These are phyloP conservation scores for Melanargia galathea DNA, from an alignment of 2,888 invertebrate genomes.

Conservation along the genomic window DNA sequence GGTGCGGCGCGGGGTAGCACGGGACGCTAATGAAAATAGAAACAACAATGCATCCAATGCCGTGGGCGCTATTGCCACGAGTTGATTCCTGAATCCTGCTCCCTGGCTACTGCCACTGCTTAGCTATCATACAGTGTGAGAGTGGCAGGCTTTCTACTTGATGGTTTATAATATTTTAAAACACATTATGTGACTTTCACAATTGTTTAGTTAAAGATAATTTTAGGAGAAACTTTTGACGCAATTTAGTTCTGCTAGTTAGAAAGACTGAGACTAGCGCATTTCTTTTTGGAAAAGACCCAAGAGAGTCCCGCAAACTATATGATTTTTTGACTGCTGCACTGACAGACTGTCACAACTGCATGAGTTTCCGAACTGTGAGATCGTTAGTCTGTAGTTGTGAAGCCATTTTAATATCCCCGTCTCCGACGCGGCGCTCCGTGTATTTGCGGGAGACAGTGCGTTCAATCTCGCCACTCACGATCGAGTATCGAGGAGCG, in stretches of 20 bases:
- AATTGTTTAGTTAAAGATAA: too few species aligned
- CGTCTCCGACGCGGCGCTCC: neutral
- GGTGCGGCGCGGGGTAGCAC: neutral
- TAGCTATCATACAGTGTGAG: neutral
- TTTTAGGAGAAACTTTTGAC: too few species aligned
- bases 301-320: too few species aligned
- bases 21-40: neutral
- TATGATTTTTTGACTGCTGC: too few species aligned
- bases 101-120: neutral
- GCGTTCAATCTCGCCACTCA: conserved; percentile 42
- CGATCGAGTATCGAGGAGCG: conserved; percentile 37
- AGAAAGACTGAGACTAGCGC: too few species aligned
- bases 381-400: neutral
- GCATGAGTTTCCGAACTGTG: neutral
- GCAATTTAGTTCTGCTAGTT: too few species aligned
- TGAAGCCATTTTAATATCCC: conserved; percentile 1
- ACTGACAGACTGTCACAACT: too few species aligned
- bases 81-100: conserved; percentile 3
- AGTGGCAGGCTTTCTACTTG: too few species aligned
- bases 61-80: neutral
- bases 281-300: too few species aligned
- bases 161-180: too few species aligned
- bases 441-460: conserved; percentile 41
- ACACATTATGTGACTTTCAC: too few species aligned
- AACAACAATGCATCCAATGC: neutral